These are phyloP conservation scores for Haemorhous mexicanus DNA, from an alignment of 2,113 vertebrate genomes.

Conservation along the genomic window DNA sequence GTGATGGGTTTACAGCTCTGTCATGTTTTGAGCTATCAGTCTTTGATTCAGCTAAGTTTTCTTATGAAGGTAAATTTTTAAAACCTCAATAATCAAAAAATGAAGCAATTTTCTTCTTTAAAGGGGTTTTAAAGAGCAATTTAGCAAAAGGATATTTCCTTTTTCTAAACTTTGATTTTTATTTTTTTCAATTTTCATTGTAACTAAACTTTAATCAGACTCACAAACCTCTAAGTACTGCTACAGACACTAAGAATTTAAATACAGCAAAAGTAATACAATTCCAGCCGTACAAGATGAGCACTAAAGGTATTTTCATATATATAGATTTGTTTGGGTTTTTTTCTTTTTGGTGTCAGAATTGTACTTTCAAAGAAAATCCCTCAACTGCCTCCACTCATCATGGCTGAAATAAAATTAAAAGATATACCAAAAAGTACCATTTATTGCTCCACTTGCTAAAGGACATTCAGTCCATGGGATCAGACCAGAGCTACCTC, in stretches of 20 bases:
- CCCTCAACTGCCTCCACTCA: rapidly evolving
- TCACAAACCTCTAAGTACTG: neutral
- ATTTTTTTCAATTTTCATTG: neutral
- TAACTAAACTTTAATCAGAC: neutral
- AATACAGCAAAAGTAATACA: neutral
- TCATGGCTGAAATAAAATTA: neutral
- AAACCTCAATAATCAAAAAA: neutral
- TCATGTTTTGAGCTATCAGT: neutral
- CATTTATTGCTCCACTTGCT: neutral
- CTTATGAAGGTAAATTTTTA: neutral
- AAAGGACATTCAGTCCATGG: neutral
- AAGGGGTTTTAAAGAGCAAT: neutral
- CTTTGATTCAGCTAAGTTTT: neutral
- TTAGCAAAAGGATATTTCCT: neutral
- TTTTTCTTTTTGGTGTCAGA: neutral
- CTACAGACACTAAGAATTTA: neutral
- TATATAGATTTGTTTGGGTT: too few relatives aligned
- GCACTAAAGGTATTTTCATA: neutral
- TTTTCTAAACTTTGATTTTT: neutral
- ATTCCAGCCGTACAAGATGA: neutral
- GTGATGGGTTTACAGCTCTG: neutral
- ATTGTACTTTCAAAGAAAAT: neutral
- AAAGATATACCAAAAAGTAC: neutral
- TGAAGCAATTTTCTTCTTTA: neutral
- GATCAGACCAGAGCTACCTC: neutral